phyloP scores from a whole-genome alignment of 2,888 invertebrate species.

The Cistogaster globosa region DNA sequence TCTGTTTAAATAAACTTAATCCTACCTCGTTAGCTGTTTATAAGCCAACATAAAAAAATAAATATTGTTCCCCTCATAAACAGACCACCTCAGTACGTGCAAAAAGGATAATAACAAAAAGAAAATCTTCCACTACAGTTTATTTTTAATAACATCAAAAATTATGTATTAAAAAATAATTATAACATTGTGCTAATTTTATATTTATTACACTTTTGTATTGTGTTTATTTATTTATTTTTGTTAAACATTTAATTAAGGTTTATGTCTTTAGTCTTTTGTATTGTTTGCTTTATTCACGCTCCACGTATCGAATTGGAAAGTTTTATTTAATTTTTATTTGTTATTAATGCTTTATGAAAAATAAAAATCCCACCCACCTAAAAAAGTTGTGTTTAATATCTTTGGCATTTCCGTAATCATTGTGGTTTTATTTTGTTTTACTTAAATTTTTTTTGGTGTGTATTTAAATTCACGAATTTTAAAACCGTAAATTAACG shows the following conservation, averaged over 20 bases:
- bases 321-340: slow-evolving; percentile 32
- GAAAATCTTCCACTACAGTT: slow-evolving; percentile 19
- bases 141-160: neutral
- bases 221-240: slow-evolving; percentile 30
- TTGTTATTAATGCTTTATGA: neutral
- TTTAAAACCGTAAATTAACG: slow-evolving; percentile 56
- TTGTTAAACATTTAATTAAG: slow-evolving; percentile 9
- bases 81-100: slow-evolving; percentile 76
- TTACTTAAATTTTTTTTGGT: slow-evolving; percentile 15
- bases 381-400: slow-evolving; percentile 53
- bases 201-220: slow-evolving; percentile 26
- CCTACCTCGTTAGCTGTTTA: slow-evolving; percentile 37
- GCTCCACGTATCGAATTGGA: slow-evolving; percentile 10
- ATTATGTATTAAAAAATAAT: slow-evolving; percentile 2
- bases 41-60: slow-evolving; percentile 6
- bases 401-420: slow-evolving; percentile 72
- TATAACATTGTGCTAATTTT: slow-evolving; percentile 19
- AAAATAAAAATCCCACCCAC: slow-evolving; percentile 54
- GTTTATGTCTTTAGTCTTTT: slow-evolving; percentile 68
- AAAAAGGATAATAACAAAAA: slow-evolving; percentile 78
- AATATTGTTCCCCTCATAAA: slow-evolving; percentile 32
- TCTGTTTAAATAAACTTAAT: slow-evolving; percentile 46
- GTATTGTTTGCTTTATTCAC: slow-evolving; percentile 22
- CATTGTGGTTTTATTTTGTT: slow-evolving; percentile 61
- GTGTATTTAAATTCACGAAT: slow-evolving; percentile 29